A percentile compares a stretch with the other conserved stretches of the same genome.
Conservation (phyloP, 2,113 vertebrate species). For the Dicrurus megarhynchus region DNA sequence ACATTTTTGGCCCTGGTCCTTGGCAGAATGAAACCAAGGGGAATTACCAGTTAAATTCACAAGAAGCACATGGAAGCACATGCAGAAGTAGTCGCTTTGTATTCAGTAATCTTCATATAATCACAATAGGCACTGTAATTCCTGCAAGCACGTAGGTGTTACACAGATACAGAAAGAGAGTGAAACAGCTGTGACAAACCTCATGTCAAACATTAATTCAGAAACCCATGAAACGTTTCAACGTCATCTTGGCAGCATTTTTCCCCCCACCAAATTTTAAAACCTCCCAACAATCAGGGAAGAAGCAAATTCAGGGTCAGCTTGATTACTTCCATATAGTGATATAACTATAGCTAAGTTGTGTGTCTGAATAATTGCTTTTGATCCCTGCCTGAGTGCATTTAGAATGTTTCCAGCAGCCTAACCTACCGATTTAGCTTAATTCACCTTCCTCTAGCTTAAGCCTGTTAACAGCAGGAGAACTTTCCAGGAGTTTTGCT, state of each 20-base stretch:
- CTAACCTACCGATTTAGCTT: neutral
- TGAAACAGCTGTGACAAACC: neutral
- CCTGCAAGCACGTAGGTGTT: neutral
- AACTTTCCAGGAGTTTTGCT: neutral
- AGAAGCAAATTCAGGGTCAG: neutral
- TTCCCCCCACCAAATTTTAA: neutral
- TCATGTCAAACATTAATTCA: neutral
- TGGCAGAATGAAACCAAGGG: neutral
- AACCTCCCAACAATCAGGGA: neutral
- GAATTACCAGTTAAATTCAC: neutral
- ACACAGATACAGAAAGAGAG: neutral
- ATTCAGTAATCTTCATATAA: neutral
- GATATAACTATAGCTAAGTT: neutral
- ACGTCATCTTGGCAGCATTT: neutral
- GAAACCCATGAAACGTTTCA: neutral
- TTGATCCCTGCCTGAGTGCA: neutral
- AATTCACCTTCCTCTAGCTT: neutral
- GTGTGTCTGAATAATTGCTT: neutral
- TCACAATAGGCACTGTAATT: neutral
- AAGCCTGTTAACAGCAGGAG: neutral
- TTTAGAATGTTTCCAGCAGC: neutral
- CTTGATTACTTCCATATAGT: neutral
- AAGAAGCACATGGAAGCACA: neutral
- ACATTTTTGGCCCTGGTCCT: neutral
- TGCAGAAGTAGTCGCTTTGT: neutral